Evolutionary conservation across 2,797 vertebrate genomes (phyloP), one percentile per base, ranked within the genome.

Genomic region (Crocidura indochinensis): DNA sequence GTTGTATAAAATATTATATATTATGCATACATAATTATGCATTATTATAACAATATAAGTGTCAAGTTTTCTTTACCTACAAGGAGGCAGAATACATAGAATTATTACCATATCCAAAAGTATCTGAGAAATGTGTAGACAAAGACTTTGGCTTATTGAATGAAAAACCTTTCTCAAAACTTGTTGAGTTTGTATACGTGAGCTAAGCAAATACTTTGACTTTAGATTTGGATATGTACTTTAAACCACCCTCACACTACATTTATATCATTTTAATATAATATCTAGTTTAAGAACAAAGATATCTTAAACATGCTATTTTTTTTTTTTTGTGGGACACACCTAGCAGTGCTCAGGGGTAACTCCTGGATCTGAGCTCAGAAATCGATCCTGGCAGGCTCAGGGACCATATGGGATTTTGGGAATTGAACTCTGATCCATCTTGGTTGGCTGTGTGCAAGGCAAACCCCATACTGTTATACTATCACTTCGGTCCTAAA

Each of bases 41-140:
- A 38, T 38, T 38, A 96, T 38, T 38, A 38, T 38, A 38, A 38
- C 38, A 77, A 77, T 92, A 20, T 47, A 87, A 96, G 68, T 17
- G 3, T 64, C 47, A 91, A 67, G 4, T 51, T 90, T 38, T 64
- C 69, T 91, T 60, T 88, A 47, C 38, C 47, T 88, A 10, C 38
- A 64, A 0, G 22, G 64, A 84, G 26, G 15, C 11, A 95, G 67
- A 80, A 71, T 26, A 79, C 72, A 72, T 6, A 77, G 46, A 90
- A 85, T 31, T 46, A 29, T 71, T 71, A 60, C 69, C 46, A 67
- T 64, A 80, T 62, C 80, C 5, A 69, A 84, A 68, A 85, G 67
- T 8, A 26, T 78, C 56, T 92, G 76, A 75, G 26, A 88, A 65
- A 44, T 51, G 6, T 65, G 51, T 71, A 14, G 10, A 51, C 53